A percentile compares a stretch with the other conserved stretches of the same genome.
Conservation (phyloP, 23 tunicate species). For the Halocynthia roretzi region DNA sequence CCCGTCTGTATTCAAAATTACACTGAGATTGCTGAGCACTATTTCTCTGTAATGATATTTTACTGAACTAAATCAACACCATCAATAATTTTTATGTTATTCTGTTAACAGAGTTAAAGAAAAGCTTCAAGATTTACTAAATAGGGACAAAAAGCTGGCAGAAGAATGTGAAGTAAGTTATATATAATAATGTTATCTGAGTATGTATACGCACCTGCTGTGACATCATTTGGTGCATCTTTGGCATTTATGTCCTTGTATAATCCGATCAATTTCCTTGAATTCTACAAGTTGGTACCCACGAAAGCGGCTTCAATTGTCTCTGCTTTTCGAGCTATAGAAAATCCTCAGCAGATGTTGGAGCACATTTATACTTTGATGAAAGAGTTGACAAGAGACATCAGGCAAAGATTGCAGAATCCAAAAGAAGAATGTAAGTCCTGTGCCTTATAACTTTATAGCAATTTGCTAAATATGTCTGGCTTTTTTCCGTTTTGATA, state of each 20-base stretch:
- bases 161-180: conserved; percentile 4
- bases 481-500: no score
- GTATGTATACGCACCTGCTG: background rate
- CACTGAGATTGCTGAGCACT: no score
- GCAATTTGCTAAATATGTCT: no score
- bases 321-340: conserved; percentile 46
- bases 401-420: conserved; percentile 3
- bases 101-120: conserved; percentile 57
- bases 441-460: no score
- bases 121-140: conserved; percentile 65
- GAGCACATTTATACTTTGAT: conserved; percentile 41
- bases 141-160: conserved; percentile 20
- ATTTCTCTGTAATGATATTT: no score
- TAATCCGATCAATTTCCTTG: conserved; percentile 3
- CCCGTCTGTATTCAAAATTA: no score
- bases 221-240: background rate
- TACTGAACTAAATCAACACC: no score
- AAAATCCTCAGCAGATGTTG: conserved; percentile 56
- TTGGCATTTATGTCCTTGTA: background rate
- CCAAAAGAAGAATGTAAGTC: conserved; percentile 12
- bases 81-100: background rate
- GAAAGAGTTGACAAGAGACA: conserved; percentile 36
- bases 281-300: conserved; percentile 53
- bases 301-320: conserved; percentile 50
- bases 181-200: background rate